Evolutionary conservation across 37 sponge, comb jelly and placozoan species (phyloP).

Genomic region (Dysidea cf. avara): DNA sequence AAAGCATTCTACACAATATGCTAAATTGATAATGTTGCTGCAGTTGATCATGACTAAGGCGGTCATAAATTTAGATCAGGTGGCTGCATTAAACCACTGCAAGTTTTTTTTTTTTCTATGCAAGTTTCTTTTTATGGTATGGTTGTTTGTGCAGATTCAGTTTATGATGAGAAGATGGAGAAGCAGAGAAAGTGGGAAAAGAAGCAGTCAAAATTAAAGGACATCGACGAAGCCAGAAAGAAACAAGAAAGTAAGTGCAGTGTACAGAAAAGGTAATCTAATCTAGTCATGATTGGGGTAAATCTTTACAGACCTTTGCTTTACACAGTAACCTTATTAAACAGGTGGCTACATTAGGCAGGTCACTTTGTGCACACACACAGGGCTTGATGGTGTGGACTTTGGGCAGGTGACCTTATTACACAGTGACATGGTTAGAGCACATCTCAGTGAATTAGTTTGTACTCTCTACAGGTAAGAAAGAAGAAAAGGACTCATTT

Average conservation of each 20-base stretch:
- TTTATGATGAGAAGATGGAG: constrained; percentile 61
- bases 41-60: too few species aligned
- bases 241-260: constrained; percentile 54
- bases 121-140: not conserved
- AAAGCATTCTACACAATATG: too few species aligned
- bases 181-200: constrained; percentile 45
- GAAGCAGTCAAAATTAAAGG: constrained; percentile 63
- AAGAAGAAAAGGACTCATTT: too few species aligned
- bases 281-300: not conserved
- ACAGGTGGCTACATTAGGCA: too few species aligned
- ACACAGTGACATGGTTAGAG: too few species aligned
- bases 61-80: too few species aligned
- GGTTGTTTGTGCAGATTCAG: constrained; percentile 28
- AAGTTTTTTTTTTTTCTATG: not conserved
- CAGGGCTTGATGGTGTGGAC: not conserved
- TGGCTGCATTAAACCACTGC: too few species aligned
- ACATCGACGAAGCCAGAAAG: constrained; percentile 61
- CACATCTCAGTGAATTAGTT: not conserved
- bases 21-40: too few species aligned
- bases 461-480: constrained; percentile 26
- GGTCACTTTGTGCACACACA: too few species aligned
- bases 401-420: not conserved
- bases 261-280: not conserved
- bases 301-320: too few species aligned
- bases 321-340: too few species aligned